These are phyloP conservation scores for Colinus virginianus DNA, from an alignment of 2,113 vertebrate genomes.

Conservation along the genomic window DNA sequence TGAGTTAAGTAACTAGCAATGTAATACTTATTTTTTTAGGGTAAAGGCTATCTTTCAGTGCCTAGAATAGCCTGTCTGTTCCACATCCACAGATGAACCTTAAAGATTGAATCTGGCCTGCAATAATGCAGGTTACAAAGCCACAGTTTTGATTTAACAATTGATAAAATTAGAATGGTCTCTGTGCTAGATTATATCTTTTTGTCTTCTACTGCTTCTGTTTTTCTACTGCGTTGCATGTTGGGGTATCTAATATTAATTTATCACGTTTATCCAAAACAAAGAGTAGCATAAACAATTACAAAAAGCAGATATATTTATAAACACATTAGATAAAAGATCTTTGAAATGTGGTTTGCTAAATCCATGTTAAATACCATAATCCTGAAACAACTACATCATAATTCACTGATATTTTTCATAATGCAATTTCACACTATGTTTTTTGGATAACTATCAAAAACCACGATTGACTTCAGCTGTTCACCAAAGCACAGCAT, in stretches of 20 bases:
- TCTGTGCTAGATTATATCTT: background rate
- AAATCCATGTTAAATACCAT: background rate
- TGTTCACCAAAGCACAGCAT: background rate
- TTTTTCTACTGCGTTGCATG: background rate
- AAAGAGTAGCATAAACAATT: background rate
- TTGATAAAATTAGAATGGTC: background rate
- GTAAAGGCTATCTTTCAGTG: background rate
- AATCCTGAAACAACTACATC: conserved; percentile 42
- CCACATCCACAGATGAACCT: background rate
- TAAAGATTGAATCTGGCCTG: background rate
- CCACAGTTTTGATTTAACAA: background rate
- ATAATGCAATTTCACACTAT: background rate
- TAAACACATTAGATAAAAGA: conserved; percentile 15
- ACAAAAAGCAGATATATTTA: background rate
- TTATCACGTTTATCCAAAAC: conserved; percentile 25
- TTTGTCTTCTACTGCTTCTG: background rate
- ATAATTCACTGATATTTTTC: conserved; percentile 23
- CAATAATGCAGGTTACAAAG: background rate
- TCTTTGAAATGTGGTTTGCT: background rate
- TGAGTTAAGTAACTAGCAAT: background rate
- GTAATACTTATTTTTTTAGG: background rate
- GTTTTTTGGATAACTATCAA: background rate
- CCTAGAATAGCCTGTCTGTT: background rate
- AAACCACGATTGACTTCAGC: background rate
- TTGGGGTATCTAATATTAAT: background rate